Percentiles rank a stretch among this genome's conserved stretches.
These are phyloP conservation scores for Drosophila navojoa DNA, from an alignment of 1,140 invertebrate species.

Conservation along the genomic window DNA sequence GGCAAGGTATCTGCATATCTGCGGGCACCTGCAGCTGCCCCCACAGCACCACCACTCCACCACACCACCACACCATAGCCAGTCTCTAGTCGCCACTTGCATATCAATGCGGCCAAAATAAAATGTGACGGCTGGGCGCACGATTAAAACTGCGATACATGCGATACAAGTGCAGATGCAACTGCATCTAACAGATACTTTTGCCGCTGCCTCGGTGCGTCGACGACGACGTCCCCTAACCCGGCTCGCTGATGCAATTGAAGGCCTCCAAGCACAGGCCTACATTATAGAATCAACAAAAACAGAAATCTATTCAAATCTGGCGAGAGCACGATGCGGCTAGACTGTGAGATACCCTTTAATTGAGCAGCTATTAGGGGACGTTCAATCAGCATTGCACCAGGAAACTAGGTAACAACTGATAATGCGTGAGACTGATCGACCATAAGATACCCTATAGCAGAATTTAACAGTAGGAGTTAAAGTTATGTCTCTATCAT, in stretches of 20 bases:
- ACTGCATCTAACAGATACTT: constrained; percentile 51
- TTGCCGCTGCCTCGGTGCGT: constrained; percentile 57
- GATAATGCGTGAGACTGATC: no score
- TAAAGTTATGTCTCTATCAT: no score
- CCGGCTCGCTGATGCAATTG: constrained; percentile 57
- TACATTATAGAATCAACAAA: constrained; percentile 63
- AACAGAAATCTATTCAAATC: constrained; percentile 32
- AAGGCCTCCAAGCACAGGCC: constrained; percentile 52
- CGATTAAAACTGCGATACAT: constrained; percentile 67
- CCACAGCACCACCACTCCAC: no score
- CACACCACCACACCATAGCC: neutral
- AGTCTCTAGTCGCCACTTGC: constrained; percentile 67
- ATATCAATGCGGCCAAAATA: constrained; percentile 75
- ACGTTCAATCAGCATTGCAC: no score
- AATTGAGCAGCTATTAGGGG: neutral
- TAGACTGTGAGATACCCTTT: constrained; percentile 12
- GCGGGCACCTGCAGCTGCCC: constrained; percentile 43
- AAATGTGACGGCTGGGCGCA: constrained; percentile 73
- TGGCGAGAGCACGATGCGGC: neutral
- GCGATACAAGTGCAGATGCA: constrained; percentile 68
- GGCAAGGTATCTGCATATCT: constrained; percentile 61
- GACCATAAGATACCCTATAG: no score
- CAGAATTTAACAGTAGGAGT: no score
- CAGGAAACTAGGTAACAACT: no score
- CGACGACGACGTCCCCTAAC: constrained; percentile 18